These are phyloP conservation scores for Protodeltote pygarga DNA, from an alignment of 2,888 invertebrate species.

Conservation along the genomic window DNA sequence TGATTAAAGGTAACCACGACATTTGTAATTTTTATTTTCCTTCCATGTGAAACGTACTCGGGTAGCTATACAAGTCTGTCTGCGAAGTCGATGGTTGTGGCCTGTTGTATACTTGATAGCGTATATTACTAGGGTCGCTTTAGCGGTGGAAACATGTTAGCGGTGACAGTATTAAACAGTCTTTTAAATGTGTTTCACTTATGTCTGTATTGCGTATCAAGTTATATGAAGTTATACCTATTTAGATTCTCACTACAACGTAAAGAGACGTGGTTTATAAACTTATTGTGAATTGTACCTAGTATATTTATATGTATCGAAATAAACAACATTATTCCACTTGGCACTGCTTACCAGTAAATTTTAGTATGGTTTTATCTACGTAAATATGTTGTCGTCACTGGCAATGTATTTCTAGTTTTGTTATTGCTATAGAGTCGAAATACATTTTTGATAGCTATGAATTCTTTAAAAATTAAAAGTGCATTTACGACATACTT, in stretches of 20 bases:
- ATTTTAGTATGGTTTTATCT: too few species aligned
- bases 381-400: too few species aligned
- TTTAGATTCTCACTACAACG: too few species aligned
- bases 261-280: slow-evolving; percentile 11
- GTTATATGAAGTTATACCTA: slow-evolving; percentile 19
- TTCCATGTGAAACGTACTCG: slow-evolving; percentile 53
- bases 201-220: slow-evolving; percentile 26
- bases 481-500: too few species aligned
- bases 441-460: too few species aligned
- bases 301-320: background rate
- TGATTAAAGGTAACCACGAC: slow-evolving; percentile 82
- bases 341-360: too few species aligned
- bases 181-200: slow-evolving; percentile 63
- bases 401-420: too few species aligned
- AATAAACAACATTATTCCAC: slow-evolving; percentile 1
- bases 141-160: slow-evolving; percentile 67
- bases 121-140: slow-evolving; percentile 63
- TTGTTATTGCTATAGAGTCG: too few species aligned
- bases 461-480: background rate
- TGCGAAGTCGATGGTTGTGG: slow-evolving; percentile 56
- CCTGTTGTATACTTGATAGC: slow-evolving; percentile 61
- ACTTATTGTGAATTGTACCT: background rate
- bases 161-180: slow-evolving; percentile 68
- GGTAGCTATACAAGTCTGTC: slow-evolving; percentile 49
- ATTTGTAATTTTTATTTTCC: slow-evolving; percentile 77